Evolutionary conservation across 1,140 invertebrate species (phyloP).

Genomic region (Euwallacea similis): DNA sequence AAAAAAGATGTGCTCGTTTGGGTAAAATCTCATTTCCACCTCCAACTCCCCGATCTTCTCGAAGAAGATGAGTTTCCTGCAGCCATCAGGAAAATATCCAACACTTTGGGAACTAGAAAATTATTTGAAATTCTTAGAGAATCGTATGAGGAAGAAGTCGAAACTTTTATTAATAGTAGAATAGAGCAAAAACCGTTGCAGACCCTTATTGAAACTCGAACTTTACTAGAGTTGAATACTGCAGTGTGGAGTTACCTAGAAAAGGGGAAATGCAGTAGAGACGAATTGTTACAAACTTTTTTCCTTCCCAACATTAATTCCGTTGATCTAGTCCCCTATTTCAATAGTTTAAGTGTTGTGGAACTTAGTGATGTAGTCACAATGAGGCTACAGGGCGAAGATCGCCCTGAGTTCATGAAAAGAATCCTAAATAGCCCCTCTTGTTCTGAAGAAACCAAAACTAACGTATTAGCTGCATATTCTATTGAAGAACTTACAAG

Average conservation of each 20-base stretch:
- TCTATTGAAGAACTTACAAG: too few species aligned
- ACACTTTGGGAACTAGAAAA: conserved; percentile 17
- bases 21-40: conserved; percentile 23
- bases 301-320: too few species aligned
- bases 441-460: too few species aligned
- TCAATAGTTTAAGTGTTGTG: too few species aligned
- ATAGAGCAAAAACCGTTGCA: conserved; percentile 18
- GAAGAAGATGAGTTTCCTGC: conserved; percentile 27
- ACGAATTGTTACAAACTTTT: too few species aligned
- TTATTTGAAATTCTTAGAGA: conserved; percentile 27
- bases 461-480: too few species aligned
- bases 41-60: conserved; percentile 18
- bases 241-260: conserved; percentile 6
- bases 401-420: too few species aligned
- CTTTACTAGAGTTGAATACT: conserved; percentile 20
- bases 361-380: too few species aligned
- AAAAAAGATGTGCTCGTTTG: conserved; percentile 27
- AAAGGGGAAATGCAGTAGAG: too few species aligned
- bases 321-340: too few species aligned
- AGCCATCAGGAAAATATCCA: conserved; percentile 29
- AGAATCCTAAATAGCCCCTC: too few species aligned
- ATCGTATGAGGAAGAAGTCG: conserved; percentile 24
- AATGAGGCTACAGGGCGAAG: too few species aligned
- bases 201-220: conserved; percentile 24
- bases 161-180: conserved; percentile 12